Evolutionary conservation across 2,888 invertebrate genomes (phyloP), one percentile per base, ranked within the genome.

Genomic region (Eristalinus sepulchralis): DNA sequence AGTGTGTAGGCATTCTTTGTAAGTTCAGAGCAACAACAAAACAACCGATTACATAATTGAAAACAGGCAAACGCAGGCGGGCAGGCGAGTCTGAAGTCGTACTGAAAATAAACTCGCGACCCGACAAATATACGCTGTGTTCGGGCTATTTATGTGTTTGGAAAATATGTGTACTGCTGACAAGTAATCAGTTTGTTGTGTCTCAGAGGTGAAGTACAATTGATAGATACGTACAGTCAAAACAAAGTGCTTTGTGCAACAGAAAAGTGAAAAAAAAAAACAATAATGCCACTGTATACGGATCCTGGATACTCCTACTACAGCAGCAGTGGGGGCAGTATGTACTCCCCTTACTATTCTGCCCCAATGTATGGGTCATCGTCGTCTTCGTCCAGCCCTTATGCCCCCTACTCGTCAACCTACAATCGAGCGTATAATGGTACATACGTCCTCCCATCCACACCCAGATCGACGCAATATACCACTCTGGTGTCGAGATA

Each of bases 241-340:
- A 70, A 34, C 24, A 53, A 13, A 64, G 59, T 68, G 47, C 17
- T 22, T 66, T 13, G 63, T 73, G 53, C 6, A 27, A n/a, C 24
- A 39, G 13, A n/a, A 17, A 57, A n/a, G 57, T 24, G 57, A 22
- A 57, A 57, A 27, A 2, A 27, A 27, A 5, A 27, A 27, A n/a
- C n/a, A 3, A 27, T 5, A 63, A 96, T 96, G 96, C 96, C 96
- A 89, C 93, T 95, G 85, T 96, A 94, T 92, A 94, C 95, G 88
- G 96, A 96, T 90, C 94, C 95, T 87, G 94, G 95, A 89, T 94
- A 94, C 90, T 91, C 90, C 73, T 95, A 91, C 83, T 89, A 88
- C 90, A 92, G 66, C 92, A 93, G 70, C 93, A 94, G 85, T 93
- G 94, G 90, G 91, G 91, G 91, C 63, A 88, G 89, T 89, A 88